Percentiles rank a stretch among this genome's conserved stretches.
Evolutionary conservation across 2,888 invertebrate species (phyloP).

Genomic region (Hedychridium roseum): DNA sequence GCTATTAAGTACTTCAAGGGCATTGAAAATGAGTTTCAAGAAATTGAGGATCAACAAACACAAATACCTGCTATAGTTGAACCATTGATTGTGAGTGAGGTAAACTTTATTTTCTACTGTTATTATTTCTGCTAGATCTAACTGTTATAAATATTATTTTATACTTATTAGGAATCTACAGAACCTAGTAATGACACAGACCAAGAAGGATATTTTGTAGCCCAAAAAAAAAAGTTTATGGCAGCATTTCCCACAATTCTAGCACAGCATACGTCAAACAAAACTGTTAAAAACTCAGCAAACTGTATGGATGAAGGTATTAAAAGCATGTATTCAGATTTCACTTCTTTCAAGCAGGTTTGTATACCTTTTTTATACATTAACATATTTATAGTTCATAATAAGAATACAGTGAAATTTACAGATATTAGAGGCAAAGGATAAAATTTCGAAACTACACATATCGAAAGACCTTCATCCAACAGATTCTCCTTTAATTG

Average conservation of each 20-base stretch:
- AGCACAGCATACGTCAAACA: constrained; percentile 15
- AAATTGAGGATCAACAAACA: no score
- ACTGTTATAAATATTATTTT: neutral
- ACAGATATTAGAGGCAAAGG: constrained; percentile 33
- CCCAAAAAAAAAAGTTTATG: constrained; percentile 32
- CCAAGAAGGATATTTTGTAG: constrained; percentile 11
- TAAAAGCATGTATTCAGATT: constrained; percentile 28
- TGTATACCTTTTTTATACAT: neutral
- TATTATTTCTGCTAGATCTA: constrained; percentile 7
- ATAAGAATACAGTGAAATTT: constrained; percentile 7
- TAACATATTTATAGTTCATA: neutral
- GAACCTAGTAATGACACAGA: constrained; percentile 5
- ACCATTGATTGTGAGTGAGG: neutral
- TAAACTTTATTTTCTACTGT: constrained; percentile 1
- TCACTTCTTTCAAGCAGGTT: constrained; percentile 41
- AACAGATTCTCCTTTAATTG: constrained; percentile 28
- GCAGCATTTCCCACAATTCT: constrained; percentile 31
- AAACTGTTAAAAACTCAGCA: constrained; percentile 4
- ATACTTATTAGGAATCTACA: no score
- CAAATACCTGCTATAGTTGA: neutral
- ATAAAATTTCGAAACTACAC: constrained; percentile 28
- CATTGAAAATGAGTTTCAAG: constrained; percentile 10
- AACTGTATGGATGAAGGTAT: constrained; percentile 33
- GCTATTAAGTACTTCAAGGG: constrained; percentile 26
- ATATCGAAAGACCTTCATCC: constrained; percentile 23